Evolutionary conservation across 2,797 vertebrate species (phyloP).

Genomic region (Margarornis squamiger): DNA sequence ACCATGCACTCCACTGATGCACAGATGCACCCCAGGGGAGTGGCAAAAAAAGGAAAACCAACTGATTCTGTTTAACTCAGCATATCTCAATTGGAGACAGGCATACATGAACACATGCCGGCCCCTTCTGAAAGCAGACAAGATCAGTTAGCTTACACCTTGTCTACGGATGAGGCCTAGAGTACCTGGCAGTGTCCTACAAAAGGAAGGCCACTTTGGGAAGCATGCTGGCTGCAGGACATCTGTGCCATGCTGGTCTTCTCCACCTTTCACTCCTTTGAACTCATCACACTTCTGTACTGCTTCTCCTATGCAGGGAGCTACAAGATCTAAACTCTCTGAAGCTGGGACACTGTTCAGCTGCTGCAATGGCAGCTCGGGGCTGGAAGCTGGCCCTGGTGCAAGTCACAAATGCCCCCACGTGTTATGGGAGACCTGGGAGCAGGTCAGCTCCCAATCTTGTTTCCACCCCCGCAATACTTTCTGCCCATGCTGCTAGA

Average conservation of each 20-base stretch:
- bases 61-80: neutral
- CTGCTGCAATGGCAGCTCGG: neutral
- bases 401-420: neutral
- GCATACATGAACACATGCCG: rapidly evolving
- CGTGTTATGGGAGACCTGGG: neutral
- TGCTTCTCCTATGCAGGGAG: neutral
- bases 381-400: neutral
- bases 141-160: neutral
- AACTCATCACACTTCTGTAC: neutral
- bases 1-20: rapidly evolving
- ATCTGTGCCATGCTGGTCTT: neutral
- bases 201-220: neutral
- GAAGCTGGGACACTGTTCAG: neutral
- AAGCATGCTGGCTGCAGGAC: neutral
- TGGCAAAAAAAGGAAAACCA: neutral
- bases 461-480: neutral
- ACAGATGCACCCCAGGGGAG: neutral
- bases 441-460: neutral
- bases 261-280: neutral
- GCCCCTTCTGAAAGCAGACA: neutral
- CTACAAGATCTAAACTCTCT: neutral
- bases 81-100: neutral
- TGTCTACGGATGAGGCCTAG: neutral
- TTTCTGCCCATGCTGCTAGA: neutral
- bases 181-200: neutral